Evolutionary conservation across 2,113 vertebrate genomes (phyloP), one percentile per base, ranked within the genome.

Genomic region (Perccottus glenii): DNA sequence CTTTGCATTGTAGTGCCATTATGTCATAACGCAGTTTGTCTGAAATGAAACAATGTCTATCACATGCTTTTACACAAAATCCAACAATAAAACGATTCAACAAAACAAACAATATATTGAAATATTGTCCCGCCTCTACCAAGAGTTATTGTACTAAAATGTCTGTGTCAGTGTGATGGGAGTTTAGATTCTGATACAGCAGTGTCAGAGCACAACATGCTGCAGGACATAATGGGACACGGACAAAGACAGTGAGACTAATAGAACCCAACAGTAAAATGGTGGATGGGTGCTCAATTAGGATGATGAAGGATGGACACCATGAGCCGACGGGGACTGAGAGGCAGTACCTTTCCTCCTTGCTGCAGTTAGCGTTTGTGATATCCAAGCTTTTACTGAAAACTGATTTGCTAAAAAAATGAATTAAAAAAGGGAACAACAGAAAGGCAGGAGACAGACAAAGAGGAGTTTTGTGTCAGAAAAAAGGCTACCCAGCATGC

Each of bases 331-430:
- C 15, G 47, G 48, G 43, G n/a, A 49, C 5, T 52, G 43, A 68
- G 81, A 46, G 42, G 88, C 91, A 90, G 86, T 96, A 98, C 96
- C 95, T 96, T 95, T 97, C 95, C 83, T 96, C 95, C 94, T 94
- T 95, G 95, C 94, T 96, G 95, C 94, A 94, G 93, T 96, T 94
- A 94, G 95, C 94, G 91, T 97, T 96, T 94, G 95, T 96, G 96
- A 98, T 97, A 96, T 98, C 96, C 95, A 97, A 96, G 94, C 96
- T 98, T 96, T 98, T 97, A 98, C 95, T 96, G 95, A 97, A 91
- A 82, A 92, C 89, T 65, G 90, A 91, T 87, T 92, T 92, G 87
- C 90, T 92, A 91, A 80, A 88, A 70, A 72, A 64, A 69, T 77
- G 44, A 82, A 75, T 85, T 52, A 80, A 74, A 80, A 86, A 79